A percentile compares a stretch with the other conserved stretches of the same genome.
These are phyloP conservation scores for Calcarius ornatus DNA, from an alignment of 2,113 vertebrate genomes.

Conservation along the genomic window DNA sequence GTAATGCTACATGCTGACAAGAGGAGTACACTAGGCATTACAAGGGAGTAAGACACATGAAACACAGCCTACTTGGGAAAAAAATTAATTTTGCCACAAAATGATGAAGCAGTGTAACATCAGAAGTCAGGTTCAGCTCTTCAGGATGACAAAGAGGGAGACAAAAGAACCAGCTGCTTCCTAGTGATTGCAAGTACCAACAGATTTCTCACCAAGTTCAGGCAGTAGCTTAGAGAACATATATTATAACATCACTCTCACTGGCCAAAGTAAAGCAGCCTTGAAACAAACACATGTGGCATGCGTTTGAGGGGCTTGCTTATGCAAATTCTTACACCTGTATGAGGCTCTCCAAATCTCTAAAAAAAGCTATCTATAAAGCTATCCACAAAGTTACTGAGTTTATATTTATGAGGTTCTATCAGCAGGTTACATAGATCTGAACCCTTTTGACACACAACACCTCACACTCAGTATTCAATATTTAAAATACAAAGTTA, in stretches of 20 bases:
- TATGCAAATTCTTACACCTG: background rate
- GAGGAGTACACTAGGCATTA: background rate
- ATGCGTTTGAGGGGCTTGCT: background rate
- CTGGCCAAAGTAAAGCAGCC: background rate
- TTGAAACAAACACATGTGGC: accelerated
- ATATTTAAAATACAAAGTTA: background rate
- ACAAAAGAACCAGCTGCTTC: background rate
- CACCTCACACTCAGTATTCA: background rate
- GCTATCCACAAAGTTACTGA: background rate
- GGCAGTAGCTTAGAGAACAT: background rate
- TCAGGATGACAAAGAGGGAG: background rate
- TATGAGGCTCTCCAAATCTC: background rate
- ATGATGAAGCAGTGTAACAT: background rate
- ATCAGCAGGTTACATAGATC: background rate
- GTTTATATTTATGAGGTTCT: background rate
- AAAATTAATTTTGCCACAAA: background rate
- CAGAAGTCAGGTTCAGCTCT: background rate
- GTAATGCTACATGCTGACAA: background rate
- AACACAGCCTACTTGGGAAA: background rate
- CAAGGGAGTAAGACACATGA: background rate
- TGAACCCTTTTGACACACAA: background rate
- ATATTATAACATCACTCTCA: background rate
- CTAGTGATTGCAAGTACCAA: background rate
- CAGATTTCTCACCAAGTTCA: background rate
- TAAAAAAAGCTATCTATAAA: no score